Conservation (phyloP, 2,888 invertebrate species). For the Lithophane ornitopus region DNA sequence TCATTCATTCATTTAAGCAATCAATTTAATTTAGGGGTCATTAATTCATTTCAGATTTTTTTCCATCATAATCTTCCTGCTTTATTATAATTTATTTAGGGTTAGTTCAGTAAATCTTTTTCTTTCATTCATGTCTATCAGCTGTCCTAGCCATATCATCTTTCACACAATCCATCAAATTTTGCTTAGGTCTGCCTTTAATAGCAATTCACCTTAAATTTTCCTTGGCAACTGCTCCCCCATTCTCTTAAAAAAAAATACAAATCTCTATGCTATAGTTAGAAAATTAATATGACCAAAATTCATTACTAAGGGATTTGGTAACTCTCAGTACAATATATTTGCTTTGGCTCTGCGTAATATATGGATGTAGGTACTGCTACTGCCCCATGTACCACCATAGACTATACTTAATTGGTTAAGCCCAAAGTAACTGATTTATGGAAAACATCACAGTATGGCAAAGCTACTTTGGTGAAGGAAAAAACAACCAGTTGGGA, state of each 20-base stretch:
- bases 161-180: neutral
- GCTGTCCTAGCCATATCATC: neutral
- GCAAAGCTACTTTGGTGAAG: neutral
- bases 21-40: too few species aligned
- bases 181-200: neutral
- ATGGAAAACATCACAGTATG: neutral
- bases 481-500: neutral
- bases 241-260: too few species aligned
- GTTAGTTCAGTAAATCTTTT: neutral
- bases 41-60: slow-evolving; percentile 7
- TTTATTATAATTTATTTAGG: neutral
- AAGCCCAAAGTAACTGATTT: neutral
- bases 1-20: too few species aligned
- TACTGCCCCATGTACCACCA: neutral
- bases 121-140: neutral
- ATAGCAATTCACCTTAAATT: neutral
- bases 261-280: neutral
- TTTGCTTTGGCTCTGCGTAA: neutral
- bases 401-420: neutral
- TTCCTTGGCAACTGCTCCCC: too few species aligned
- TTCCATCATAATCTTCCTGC: neutral
- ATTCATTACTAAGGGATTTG: too few species aligned
- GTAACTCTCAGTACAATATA: neutral
- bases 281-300: neutral
- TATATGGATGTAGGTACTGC: neutral